These are phyloP conservation scores for Takifugu bimaculatus DNA, from an alignment of 2,113 vertebrate species.

Conservation along the genomic window DNA sequence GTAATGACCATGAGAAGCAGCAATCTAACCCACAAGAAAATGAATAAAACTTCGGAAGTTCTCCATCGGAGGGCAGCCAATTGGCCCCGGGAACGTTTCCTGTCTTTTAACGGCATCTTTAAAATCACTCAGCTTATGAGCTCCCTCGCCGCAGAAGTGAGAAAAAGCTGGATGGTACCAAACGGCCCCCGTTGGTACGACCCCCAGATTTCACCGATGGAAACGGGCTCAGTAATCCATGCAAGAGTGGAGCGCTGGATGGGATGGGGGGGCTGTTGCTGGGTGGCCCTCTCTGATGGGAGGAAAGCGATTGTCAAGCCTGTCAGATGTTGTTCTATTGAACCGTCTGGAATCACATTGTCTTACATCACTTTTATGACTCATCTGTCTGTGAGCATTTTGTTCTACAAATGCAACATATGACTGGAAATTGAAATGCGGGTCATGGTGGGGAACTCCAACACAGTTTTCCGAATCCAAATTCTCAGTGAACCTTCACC, in stretches of 20 bases:
- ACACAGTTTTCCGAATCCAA: conserved; percentile 28
- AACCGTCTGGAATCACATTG: conserved; percentile 26
- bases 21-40: no score
- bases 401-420: conserved; percentile 43
- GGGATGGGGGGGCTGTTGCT: neutral
- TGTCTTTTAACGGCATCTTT: no score
- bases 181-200: neutral
- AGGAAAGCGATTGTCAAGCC: conserved; percentile 4
- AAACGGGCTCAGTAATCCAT: neutral
- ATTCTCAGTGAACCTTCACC: conserved; percentile 32
- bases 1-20: no score
- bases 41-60: no score
- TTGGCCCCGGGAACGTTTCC: no score
- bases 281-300: conserved; percentile 25
- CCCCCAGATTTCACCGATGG: neutral
- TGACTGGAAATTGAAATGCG: conserved; percentile 34
- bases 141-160: neutral
- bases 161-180: neutral
- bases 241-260: neutral
- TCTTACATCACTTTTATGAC: conserved; percentile 38
- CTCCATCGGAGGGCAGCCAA: no score
- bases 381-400: conserved; percentile 34
- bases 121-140: no score
- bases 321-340: conserved; percentile 20
- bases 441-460: conserved; percentile 23